Conservation (phyloP, 2,113 vertebrate genomes). For the Heterocephalus glaber region DNA sequence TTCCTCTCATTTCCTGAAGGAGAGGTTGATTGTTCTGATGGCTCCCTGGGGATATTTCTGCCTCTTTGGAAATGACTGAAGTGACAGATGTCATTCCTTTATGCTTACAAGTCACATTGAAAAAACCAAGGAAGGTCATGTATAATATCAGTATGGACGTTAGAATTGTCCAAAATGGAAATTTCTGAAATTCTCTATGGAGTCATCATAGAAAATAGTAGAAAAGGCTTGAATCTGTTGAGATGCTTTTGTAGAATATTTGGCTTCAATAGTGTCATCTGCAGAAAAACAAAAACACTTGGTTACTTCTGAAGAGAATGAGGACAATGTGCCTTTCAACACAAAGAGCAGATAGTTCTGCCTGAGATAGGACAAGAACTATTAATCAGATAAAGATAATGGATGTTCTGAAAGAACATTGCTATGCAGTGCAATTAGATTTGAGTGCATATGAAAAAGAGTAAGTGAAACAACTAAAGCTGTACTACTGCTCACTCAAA, state of each 20-base stretch:
- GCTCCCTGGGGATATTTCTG: constrained; percentile 72
- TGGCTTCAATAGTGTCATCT: neutral
- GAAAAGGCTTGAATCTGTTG: neutral
- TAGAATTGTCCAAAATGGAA: constrained; percentile 63
- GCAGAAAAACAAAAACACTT: neutral
- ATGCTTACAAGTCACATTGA: constrained; percentile 63
- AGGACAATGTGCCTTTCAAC: neutral
- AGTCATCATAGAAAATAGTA: neutral
- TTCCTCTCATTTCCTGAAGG: constrained; percentile 87
- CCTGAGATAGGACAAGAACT: neutral
- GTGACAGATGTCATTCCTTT: constrained; percentile 64
- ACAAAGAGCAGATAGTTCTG: neutral
- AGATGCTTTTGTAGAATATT: neutral
- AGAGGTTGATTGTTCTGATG: constrained; percentile 83
- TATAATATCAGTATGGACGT: constrained; percentile 64
- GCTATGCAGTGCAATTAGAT: neutral
- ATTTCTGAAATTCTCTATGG: neutral
- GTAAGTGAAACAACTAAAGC: neutral
- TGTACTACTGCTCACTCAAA: neutral
- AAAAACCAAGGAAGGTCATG: constrained; percentile 50
- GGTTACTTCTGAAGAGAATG: neutral
- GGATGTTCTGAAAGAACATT: neutral
- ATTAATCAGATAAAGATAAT: neutral
- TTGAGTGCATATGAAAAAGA: neutral
- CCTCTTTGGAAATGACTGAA: constrained; percentile 79